Conservation (phyloP, 2,888 invertebrate genomes). For the Morpho deidamia region DNA sequence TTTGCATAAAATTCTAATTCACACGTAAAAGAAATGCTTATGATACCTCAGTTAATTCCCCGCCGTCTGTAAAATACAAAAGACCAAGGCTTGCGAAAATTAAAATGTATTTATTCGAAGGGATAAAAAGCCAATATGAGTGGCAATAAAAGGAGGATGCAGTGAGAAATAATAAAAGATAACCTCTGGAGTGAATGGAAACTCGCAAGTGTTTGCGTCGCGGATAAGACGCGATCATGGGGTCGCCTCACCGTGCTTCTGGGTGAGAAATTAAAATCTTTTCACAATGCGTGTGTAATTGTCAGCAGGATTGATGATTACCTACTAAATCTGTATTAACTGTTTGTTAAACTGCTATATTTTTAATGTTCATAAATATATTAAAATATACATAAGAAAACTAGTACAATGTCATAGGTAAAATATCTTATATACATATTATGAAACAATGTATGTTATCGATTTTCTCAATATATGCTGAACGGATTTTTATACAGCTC, state of each 20-base stretch:
- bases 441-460: no score
- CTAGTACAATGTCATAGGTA: no score
- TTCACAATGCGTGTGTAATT: constrained; percentile 16
- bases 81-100: constrained; percentile 63
- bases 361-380: no score
- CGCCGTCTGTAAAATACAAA: constrained; percentile 58
- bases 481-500: no score
- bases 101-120: constrained; percentile 77
- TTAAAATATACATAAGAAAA: no score
- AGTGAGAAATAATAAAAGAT: constrained; percentile 60
- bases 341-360: no score
- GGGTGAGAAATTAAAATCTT: constrained; percentile 63
- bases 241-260: constrained; percentile 56
- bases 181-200: constrained; percentile 74
- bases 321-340: no score
- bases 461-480: no score
- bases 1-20: constrained; percentile 27
- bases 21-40: constrained; percentile 37
- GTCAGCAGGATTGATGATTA: no score
- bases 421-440: no score
- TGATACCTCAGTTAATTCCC: constrained; percentile 65
- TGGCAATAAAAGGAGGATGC: constrained; percentile 44
- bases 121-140: constrained; percentile 78
- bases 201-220: constrained; percentile 75
- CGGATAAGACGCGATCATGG: constrained; percentile 73